These are phyloP conservation scores for Diadegma fenestrale DNA, from an alignment of 2,888 invertebrate genomes.

Conservation along the genomic window DNA sequence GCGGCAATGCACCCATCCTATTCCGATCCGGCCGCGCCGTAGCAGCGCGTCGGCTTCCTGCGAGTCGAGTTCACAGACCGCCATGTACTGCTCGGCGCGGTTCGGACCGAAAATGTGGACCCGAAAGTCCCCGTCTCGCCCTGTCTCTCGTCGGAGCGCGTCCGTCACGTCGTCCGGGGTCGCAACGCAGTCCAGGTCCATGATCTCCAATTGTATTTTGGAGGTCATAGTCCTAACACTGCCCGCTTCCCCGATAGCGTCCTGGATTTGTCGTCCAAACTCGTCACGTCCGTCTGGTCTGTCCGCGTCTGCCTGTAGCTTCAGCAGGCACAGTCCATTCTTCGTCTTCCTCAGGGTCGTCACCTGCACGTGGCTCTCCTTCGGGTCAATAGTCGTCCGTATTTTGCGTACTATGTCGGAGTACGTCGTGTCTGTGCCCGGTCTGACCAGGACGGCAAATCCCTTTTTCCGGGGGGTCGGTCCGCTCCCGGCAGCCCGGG, in stretches of 20 bases:
- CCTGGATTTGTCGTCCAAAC: constrained; percentile 14
- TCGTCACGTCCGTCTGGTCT: constrained; percentile 20
- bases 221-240: not conserved
- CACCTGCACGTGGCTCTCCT: constrained; percentile 41
- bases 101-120: constrained; percentile 59
- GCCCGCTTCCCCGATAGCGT: not conserved
- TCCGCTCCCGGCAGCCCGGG: not conserved
- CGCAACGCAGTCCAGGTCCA: constrained; percentile 52
- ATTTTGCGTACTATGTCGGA: constrained; percentile 20
- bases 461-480: too few species aligned
- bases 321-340: constrained; percentile 42
- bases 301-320: constrained; percentile 1
- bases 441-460: constrained; percentile 39
- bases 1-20: constrained; percentile 47
- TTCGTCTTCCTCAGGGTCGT: constrained; percentile 41
- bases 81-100: constrained; percentile 43
- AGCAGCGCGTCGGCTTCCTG: constrained; percentile 28
- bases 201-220: constrained; percentile 26
- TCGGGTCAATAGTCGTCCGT: constrained; percentile 1
- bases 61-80: constrained; percentile 45
- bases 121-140: constrained; percentile 38
- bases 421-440: constrained; percentile 34
- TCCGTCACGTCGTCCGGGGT: constrained; percentile 40
- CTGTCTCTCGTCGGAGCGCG: constrained; percentile 50
- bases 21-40: constrained; percentile 30